Base-by-base conservation (phyloP, 2,797 vertebrate species). In the Toxotes lorentzi region DNA sequence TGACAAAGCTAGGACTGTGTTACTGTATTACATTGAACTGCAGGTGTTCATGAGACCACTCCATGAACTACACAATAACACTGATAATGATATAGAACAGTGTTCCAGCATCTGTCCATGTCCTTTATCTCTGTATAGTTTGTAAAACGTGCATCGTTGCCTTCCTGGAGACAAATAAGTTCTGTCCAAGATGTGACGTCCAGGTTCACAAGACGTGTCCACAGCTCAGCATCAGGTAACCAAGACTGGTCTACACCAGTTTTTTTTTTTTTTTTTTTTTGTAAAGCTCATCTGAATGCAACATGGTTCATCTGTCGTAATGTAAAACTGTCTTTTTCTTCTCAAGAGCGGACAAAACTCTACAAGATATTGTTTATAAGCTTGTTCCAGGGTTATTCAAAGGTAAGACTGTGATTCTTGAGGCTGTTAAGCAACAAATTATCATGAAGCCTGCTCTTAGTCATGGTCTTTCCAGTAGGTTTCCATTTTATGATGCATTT, bases 281-380 rank as follows among this genome's bases (percentile, higher is more conserved):
- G 10, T 30, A 50, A 35, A 19, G 41, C 24, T 0, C n/a, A 2
- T 64, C 35, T 38, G 23, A 66, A 45, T 32, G 13, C 17, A 35
- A 4, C 1, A 0, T 6, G 40, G 21, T 7, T 59, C 2, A 12
- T 17, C 13, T 47, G 32, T 32, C 34, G 41, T n/a, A 0, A 32
- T 4, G 1, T n/a, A 6, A 54, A 41, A 32, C 5, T 19, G 11
- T 56, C 1, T 35, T 60, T 78, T 53, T 57, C 34, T 58, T 78
- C 50, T 57, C 17, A 89, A 99, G 98, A 92, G 98, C 98, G 68
- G 98, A 99, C 94, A 99, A 99, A 96, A 99, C 97, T 88, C 97
- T 99, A 84, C 98, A 99, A 95, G 98, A 99, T 79, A 99, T 99
- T 61, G 98, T 99, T 64, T 99, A 99, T 96, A 99, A 99, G 93